Evolutionary conservation across 1,140 invertebrate genomes (phyloP).

Genomic region (Mycetomoellerius zeteki): DNA sequence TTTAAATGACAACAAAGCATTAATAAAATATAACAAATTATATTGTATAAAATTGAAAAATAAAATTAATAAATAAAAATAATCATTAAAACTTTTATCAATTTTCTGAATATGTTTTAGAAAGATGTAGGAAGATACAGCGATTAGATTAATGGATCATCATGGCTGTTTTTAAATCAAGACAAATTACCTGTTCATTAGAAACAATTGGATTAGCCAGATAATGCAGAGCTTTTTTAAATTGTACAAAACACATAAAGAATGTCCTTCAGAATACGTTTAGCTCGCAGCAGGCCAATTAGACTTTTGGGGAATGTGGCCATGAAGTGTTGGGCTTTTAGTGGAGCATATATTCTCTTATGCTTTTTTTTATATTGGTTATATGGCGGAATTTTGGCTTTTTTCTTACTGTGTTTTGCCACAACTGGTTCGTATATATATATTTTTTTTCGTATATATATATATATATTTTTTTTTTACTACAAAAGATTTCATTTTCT

Average conservation of each 20-base stretch:
- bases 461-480: not conserved
- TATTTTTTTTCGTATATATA: too few species aligned
- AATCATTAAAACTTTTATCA: not conserved
- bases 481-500: conserved; percentile 11
- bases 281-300: conserved; percentile 78
- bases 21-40: not conserved
- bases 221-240: conserved; percentile 30
- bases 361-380: conserved; percentile 94
- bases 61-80: not conserved
- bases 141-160: conserved; percentile 1
- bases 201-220: not conserved
- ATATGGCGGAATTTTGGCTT: conserved; percentile 92
- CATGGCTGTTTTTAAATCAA: conserved; percentile 29
- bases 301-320: conserved; percentile 81
- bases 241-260: conserved; percentile 20
- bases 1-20: not conserved
- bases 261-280: conserved; percentile 81
- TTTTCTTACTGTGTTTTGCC: conserved; percentile 90
- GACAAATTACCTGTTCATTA: not conserved
- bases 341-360: conserved; percentile 88
- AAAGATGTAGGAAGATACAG: not conserved
- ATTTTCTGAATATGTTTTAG: not conserved
- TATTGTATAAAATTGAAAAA: not conserved
- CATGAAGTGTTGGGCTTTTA: conserved; percentile 88
- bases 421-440: conserved; percentile 88